phyloP scores from a whole-genome alignment of 2,888 invertebrate species.

The Cinara cedri region DNA sequence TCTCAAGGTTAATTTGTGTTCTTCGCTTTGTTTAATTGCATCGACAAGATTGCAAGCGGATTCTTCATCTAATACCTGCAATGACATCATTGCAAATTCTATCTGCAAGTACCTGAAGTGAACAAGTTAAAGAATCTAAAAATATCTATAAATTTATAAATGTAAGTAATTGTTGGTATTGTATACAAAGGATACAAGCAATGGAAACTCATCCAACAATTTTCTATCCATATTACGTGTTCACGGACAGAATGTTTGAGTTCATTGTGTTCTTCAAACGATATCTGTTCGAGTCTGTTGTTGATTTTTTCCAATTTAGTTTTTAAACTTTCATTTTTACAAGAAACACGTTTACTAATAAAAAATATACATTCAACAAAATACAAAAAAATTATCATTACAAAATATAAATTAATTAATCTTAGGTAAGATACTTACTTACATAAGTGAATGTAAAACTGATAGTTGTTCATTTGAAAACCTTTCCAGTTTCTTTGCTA shows the following conservation, averaged over 20 bases:
- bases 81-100: conserved; percentile 34
- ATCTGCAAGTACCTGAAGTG: conserved; percentile 36
- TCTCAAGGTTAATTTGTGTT: conserved; percentile 13
- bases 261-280: conserved; percentile 32
- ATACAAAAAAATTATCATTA: not conserved
- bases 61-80: conserved; percentile 26
- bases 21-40: conserved; percentile 29
- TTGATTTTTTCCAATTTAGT: conserved; percentile 22
- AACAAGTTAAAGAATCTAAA: not conserved
- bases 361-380: too few species aligned
- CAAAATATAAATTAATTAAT: not conserved
- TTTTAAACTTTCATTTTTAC: conserved; percentile 13
- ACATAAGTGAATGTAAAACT: conserved; percentile 21
- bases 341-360: not conserved
- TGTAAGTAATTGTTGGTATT: not conserved
- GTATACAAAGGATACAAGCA: conserved; percentile 44
- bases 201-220: conserved; percentile 44
- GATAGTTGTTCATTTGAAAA: conserved; percentile 3
- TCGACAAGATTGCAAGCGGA: conserved; percentile 7
- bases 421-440: conserved; percentile 10
- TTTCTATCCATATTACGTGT: conserved; percentile 41
- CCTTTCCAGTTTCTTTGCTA: conserved; percentile 35
- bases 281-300: conserved; percentile 11
- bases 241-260: conserved; percentile 24
- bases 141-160: not conserved